Evolutionary conservation across 1,140 invertebrate species (phyloP), one percentile per base, ranked within the genome.

Genomic region (Drosophila tani): DNA sequence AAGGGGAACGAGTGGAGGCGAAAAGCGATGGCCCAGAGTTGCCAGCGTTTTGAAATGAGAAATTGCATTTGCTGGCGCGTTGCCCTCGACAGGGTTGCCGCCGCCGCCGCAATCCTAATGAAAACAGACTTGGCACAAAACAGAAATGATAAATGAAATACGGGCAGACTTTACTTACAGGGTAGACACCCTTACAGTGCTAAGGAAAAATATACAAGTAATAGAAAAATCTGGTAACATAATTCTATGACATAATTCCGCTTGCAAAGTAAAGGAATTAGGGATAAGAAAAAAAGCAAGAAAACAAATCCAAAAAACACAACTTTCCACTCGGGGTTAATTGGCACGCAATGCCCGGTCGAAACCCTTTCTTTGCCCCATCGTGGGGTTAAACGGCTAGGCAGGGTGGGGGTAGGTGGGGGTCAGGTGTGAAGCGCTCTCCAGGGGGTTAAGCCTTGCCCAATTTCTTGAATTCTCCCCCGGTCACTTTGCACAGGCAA

Each of bases 11-110:
- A n/a, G n/a, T 2, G 53, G 56, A 14, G 7, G 38, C 12, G 38
- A 14, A 29, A 45, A 8, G n/a, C 29, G 29, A 35, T 14, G 11
- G 11, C 5, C n/a, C 57, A 79, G 81, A 49, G 73, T 84, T 84
- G 64, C 81, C 81, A 80, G 57, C 12, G 43, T 49, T 51, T 57
- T 56, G 19, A 68, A 79, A 86, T 76, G 74, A 78, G 74, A 70
- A 81, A 86, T 75, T 70, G 75, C 51, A 60, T 67, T 66, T 17
- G 40, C 38, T 43, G 75, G 64, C 60, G 45, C 45, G 47, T 74
- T 3, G 9, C 15, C 47, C 32, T 9, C 7, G 53, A 51, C 65
- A 62, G 69, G 38, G 59, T 63, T 75, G 57, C 58, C 59, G n/a
- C 27, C 59, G 15, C 27, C 9, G 49, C 17, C 51, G 49, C 66